Evolutionary conservation across 2,888 invertebrate species (phyloP).

Genomic region (Sisyra nigra): DNA sequence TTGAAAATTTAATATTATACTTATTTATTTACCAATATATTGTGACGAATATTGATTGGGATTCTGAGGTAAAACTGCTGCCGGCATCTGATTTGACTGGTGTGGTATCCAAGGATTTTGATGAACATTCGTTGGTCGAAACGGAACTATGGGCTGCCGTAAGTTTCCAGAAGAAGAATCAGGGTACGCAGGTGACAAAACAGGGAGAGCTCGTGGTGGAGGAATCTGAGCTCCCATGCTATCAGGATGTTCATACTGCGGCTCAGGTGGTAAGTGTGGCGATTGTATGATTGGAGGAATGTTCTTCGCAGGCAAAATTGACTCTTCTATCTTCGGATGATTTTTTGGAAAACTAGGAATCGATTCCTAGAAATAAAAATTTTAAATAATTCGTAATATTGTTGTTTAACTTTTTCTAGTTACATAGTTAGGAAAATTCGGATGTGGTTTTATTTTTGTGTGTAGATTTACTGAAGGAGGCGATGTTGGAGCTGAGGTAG

Average conservation of each 20-base stretch:
- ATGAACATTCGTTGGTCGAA: neutral
- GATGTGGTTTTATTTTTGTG: neutral
- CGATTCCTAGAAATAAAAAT: too few relatives aligned
- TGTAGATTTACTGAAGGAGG: conserved; percentile 13
- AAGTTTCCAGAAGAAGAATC: neutral
- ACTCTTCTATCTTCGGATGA: too few relatives aligned
- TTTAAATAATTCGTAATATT: too few relatives aligned
- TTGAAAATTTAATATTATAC: conserved; percentile 7
- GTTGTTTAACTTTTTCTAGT: neutral
- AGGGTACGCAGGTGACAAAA: neutral
- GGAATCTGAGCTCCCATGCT: conserved; percentile 3
- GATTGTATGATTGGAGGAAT: too few relatives aligned
- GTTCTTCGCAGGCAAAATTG: too few relatives aligned
- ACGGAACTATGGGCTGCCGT: neutral
- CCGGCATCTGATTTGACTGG: conserved; percentile 20
- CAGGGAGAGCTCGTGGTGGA: conserved; percentile 5
- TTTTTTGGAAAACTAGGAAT: too few relatives aligned
- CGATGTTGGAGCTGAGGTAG: conserved; percentile 24
- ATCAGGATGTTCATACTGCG: neutral
- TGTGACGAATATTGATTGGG: conserved; percentile 20
- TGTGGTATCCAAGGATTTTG: conserved; percentile 18
- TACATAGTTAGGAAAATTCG: conserved; percentile 3
- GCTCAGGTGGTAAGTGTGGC: too few relatives aligned
- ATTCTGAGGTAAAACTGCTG: conserved; percentile 14
- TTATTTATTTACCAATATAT: conserved; percentile 5